Evolutionary conservation across 2,888 invertebrate genomes (phyloP), one percentile per base, ranked within the genome.

Genomic region (Cotesia congregata): DNA sequence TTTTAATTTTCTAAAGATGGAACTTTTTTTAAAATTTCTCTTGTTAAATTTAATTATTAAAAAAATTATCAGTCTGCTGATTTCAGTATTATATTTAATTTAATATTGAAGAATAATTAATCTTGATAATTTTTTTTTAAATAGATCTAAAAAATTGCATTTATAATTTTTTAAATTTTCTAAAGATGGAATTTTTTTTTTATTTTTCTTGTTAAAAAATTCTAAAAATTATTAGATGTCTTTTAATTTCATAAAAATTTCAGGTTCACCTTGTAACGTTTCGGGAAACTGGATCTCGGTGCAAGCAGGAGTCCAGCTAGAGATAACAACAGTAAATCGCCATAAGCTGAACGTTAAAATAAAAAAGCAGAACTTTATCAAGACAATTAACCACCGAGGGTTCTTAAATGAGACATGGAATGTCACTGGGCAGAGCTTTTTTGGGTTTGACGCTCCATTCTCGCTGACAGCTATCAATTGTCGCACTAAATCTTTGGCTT

Each of bases 231-330:
- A 30, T 30, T 30, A 30, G 2, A 30, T 30, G 30, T 30, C 30
- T 30, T 30, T 30, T 30, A 30, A 30, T 30, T 30, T 30, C 0
- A 30, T 30, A 30, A 30, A 30, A 30, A 72, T 67, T 12, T 15
- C 72, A 82, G 82, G 81, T 67, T 79, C 82, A 9, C 80, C 82
- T 2, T 83, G 82, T 76, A 82, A 75, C 73, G 78, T 86, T 69
- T 79, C 86, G 68, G 86, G 86, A 6, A 85, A 85, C 40, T 86
- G 86, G 86, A 79, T 82, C 5, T 83, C 86, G 1, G 80, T 80
- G 7, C 82, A 82, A 73, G 85, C 85, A 1, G 86, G 86, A 71
- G 79, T 86, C 12, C 83, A 81, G 17, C 77, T 86, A 40, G 83
- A 85, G 59, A 85, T 86, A 82, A 82, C 78, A 74, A 7, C 50